These are phyloP conservation scores for Mimas tiliae DNA, from an alignment of 2,888 invertebrate genomes.

Conservation along the genomic window DNA sequence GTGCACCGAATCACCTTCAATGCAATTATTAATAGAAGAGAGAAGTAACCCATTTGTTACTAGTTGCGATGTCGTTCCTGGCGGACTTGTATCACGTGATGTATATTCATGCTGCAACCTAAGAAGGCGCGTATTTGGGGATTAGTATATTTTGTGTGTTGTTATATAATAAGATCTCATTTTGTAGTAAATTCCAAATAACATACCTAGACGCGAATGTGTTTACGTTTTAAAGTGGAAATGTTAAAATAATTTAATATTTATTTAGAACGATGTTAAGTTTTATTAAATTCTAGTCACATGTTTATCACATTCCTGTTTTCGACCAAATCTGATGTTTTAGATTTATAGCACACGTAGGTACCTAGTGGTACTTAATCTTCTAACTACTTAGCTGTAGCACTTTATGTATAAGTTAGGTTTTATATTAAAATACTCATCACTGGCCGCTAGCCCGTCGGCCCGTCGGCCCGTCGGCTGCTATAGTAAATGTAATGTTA, in stretches of 20 bases:
- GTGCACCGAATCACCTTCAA: slow-evolving; percentile 22
- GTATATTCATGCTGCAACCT: slow-evolving; percentile 24
- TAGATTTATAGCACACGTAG: slow-evolving; percentile 35
- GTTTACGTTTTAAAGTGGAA: slow-evolving; percentile 57
- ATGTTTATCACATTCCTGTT: slow-evolving; percentile 84
- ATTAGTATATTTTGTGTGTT: slow-evolving; percentile 51
- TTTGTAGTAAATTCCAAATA: slow-evolving; percentile 63
- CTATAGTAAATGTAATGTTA: background rate
- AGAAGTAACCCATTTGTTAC: slow-evolving; percentile 18
- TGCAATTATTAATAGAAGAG: slow-evolving; percentile 26
- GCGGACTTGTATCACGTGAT: too few species aligned
- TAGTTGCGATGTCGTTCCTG: slow-evolving; percentile 25
- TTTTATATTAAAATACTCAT: slow-evolving; percentile 40
- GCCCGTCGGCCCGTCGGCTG: background rate
- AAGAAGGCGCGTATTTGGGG: slow-evolving; percentile 21
- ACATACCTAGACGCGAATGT: slow-evolving; percentile 32
- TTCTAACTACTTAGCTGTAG: background rate
- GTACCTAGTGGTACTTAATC: slow-evolving; percentile 24
- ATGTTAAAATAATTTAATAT: slow-evolving; percentile 76
- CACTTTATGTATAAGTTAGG: background rate
- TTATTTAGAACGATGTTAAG: slow-evolving; percentile 82
- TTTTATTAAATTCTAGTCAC: slow-evolving; percentile 85
- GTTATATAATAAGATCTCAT: slow-evolving; percentile 71
- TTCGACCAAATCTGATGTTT: slow-evolving; percentile 78
- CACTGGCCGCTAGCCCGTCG: slow-evolving; percentile 14